These are phyloP conservation scores for Pterobdella sp. DNA, from an alignment of 2,888 invertebrate genomes.

Conservation along the genomic window DNA sequence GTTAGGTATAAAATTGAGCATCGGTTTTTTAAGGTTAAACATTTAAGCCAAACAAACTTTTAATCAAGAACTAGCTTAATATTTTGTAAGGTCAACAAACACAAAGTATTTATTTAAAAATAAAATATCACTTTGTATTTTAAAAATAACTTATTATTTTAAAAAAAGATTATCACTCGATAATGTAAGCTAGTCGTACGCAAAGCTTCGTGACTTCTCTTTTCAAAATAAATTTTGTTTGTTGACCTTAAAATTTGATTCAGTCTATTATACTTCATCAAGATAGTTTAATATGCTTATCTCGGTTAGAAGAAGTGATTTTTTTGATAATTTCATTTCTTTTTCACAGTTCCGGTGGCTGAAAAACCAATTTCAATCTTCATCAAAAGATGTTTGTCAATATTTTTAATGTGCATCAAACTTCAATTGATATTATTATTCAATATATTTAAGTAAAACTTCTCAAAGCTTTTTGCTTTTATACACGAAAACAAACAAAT, in stretches of 20 bases:
- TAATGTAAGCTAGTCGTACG: no score
- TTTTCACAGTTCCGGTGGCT: slow-evolving; percentile 83
- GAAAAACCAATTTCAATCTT: slow-evolving; percentile 86
- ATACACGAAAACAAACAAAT: no score
- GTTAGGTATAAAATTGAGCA: background rate
- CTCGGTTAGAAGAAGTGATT: slow-evolving; percentile 79
- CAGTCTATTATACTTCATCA: no score
- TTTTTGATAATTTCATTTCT: slow-evolving; percentile 76
- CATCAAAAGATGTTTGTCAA: slow-evolving; percentile 74
- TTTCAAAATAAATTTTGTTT: no score
- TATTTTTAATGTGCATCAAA: slow-evolving; percentile 79
- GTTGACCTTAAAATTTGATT: no score
- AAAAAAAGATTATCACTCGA: no score
- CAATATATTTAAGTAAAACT: background rate
- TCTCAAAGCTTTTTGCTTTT: no score
- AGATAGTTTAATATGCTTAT: slow-evolving; percentile 83
- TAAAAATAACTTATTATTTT: no score
- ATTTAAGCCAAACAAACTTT: slow-evolving; percentile 56
- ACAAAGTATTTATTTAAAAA: no score
- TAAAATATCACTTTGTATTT: no score
- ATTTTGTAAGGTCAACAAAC: no score
- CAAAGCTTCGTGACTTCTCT: no score
- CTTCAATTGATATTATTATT: slow-evolving; percentile 47
- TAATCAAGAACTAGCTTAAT: slow-evolving; percentile 83
- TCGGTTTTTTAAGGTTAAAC: background rate